These are phyloP conservation scores for Psilopsiagon aurifrons DNA, from an alignment of 2,113 vertebrate species.

Conservation along the genomic window DNA sequence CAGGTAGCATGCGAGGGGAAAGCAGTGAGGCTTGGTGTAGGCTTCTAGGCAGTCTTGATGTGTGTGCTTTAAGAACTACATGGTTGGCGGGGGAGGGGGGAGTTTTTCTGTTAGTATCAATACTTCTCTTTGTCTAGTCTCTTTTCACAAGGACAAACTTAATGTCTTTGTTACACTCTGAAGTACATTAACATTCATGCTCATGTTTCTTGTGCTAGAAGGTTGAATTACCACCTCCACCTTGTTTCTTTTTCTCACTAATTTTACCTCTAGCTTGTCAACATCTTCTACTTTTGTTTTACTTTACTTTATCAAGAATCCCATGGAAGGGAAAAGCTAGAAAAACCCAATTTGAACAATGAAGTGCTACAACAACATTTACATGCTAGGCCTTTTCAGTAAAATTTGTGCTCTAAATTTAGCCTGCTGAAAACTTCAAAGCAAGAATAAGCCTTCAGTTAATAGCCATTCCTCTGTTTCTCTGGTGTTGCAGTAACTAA, in stretches of 20 bases:
- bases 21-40: background rate
- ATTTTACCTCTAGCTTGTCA: background rate
- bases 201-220: background rate
- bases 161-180: background rate
- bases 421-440: background rate
- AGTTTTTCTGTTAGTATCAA: background rate
- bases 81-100: accelerated
- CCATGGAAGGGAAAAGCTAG: background rate
- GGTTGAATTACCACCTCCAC: background rate
- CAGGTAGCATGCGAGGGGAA: background rate
- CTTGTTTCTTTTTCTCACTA: background rate
- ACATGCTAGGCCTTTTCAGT: background rate
- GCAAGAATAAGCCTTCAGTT: background rate
- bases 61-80: background rate
- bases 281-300: background rate
- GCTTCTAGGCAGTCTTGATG: background rate
- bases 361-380: background rate
- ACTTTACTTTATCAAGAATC: background rate
- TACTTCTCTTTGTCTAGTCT: conserved; percentile 1
- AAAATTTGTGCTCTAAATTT: background rate
- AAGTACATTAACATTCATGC: background rate
- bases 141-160: background rate
- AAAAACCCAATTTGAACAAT: background rate
- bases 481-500: background rate
- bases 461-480: background rate